Evolutionary conservation across 2,113 vertebrate species (phyloP).

Genomic region (Melanerpes aurifrons): DNA sequence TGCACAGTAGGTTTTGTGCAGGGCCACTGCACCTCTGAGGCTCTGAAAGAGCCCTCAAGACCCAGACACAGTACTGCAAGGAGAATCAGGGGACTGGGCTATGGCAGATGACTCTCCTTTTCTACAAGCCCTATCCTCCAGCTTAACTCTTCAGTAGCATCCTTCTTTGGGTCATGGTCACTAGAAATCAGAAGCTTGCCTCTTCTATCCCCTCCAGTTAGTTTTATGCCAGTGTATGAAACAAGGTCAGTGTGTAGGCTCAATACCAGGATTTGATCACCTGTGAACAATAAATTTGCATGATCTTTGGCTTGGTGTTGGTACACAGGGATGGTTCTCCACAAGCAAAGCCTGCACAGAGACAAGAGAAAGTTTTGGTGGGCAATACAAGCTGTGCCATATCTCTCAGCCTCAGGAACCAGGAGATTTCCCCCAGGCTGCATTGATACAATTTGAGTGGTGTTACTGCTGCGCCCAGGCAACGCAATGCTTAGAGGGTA

Average conservation of each 20-base stretch:
- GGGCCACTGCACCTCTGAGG: background rate
- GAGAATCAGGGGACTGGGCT: background rate
- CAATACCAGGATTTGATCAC: background rate
- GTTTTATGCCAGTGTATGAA: background rate
- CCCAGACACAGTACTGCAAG: accelerated
- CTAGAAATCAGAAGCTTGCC: background rate
- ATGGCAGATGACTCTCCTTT: background rate
- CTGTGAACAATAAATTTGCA: background rate
- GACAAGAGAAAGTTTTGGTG: background rate
- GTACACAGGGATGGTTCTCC: background rate
- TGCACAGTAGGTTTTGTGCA: background rate
- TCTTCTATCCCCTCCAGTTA: background rate
- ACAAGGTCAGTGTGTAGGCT: background rate
- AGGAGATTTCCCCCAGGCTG: too few relatives aligned
- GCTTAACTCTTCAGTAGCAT: background rate
- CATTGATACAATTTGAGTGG: background rate
- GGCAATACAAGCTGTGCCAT: background rate
- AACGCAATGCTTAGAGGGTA: background rate
- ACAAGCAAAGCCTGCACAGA: background rate
- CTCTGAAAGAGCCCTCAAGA: background rate
- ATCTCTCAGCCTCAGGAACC: background rate
- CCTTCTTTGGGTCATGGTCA: background rate
- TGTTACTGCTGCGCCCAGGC: background rate
- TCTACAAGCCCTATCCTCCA: background rate
- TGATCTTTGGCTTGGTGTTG: background rate